These are phyloP conservation scores for Platycheirus rosarum DNA, from an alignment of 2,888 invertebrate species.

Conservation along the genomic window DNA sequence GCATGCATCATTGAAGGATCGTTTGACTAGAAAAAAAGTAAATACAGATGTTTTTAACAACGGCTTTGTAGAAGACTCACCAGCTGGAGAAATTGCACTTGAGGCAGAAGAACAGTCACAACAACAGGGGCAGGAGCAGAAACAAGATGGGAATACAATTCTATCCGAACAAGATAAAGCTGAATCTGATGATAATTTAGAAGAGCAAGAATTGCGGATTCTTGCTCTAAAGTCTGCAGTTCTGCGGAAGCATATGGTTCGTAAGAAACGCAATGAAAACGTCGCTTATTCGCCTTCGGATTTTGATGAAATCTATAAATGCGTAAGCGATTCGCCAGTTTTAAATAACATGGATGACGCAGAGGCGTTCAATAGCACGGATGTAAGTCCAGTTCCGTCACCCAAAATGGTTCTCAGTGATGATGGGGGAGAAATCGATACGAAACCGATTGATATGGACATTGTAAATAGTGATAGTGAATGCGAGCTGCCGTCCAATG, in stretches of 20 bases:
- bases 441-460: constrained; percentile 82
- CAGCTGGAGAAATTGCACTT: not conserved
- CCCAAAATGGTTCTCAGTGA: constrained; percentile 77
- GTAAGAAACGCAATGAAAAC: constrained; percentile 80
- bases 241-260: constrained; percentile 80
- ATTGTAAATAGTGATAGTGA: constrained; percentile 81
- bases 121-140: not conserved
- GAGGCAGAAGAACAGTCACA: constrained; percentile 25
- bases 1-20: constrained; percentile 56
- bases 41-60: constrained; percentile 48
- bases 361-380: constrained; percentile 76
- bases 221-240: constrained; percentile 82
- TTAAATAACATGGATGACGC: constrained; percentile 76
- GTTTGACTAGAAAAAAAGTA: constrained; percentile 54
- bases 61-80: constrained; percentile 57
- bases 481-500: constrained; percentile 68
- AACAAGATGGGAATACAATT: too few relatives aligned
- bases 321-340: constrained; percentile 71
- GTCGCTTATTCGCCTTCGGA: constrained; percentile 82
- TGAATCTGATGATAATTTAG: constrained; percentile 63
- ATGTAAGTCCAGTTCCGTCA: constrained; percentile 81
- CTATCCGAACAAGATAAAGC: constrained; percentile 31
- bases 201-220: constrained; percentile 80
- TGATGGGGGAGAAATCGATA: constrained; percentile 75
- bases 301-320: constrained; percentile 78